Base-by-base conservation (phyloP, 1,140 invertebrate species). In the Halictus rubicundus region DNA sequence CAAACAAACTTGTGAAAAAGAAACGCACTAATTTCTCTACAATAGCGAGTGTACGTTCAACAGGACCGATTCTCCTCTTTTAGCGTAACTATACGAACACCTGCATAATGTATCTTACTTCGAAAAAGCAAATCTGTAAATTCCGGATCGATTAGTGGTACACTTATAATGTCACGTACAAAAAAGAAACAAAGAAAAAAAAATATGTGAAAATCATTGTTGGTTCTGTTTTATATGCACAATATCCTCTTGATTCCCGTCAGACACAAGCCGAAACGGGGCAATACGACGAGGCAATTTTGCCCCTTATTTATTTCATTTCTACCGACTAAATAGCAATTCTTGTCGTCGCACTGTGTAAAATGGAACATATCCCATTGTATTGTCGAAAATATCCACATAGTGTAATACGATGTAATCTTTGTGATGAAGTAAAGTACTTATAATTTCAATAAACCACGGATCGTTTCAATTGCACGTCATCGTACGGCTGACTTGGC, bases 401-500 rank as follows among this genome's bases (percentile, higher is more conserved):
- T 74, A 85, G 49, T 49, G 64, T 76, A 72, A 78, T 52, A 61
- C 37, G 74, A 73, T 68, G 63, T 78, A 61, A 66, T 83, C 59
- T 52, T 83, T 81, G 61, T 74, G 64, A 79, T 85, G 75, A 64
- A 85, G 54, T 69, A 85, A 78, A 85, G 63, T 78, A 84, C 49
- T 82, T 78, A 81, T 84, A 86, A 86, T 86, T 86, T 85, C 80
- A 86, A 86, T 85, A 86, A 86, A 86, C 37, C 42, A 64, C 25
- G 57, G 32, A 79, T 79, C 75, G 69, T 82, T 85, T 86, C 68
- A 86, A 85, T 79, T 70, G 32, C 1, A 64, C 39, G 10, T 37
- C 8, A 73, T 66, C 52, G 32, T 49, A 25, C 21, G 7, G 4
- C 10, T 16, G 12, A 12, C 19, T n/a, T n/a, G 16, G 39, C 39